Evolutionary conservation across 2,888 invertebrate species (phyloP), one percentile per base, ranked within the genome.

Genomic region (Amphipyra berbera): DNA sequence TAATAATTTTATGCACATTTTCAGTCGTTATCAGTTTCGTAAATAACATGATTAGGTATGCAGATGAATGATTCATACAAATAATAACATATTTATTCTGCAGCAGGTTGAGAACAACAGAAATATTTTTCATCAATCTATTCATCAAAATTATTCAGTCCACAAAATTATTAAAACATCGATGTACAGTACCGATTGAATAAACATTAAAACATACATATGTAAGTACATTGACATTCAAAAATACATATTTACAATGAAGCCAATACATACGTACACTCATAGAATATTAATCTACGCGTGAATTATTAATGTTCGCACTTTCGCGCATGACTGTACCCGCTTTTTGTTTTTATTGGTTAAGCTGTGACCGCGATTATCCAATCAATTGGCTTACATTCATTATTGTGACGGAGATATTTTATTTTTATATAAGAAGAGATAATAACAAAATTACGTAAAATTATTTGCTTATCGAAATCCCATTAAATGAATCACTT

Each of bases 131-230:
- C n/a, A n/a, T 12, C 30, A 30, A 30, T 30, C 30, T 30, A 7
- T 7, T 30, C 6, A 30, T 30, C 7, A 30, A 30, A 30, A 30
- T 30, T 30, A 40, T 54, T 21, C 33, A 44, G 0, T 30, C 5
- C 38, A 27, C 21, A 49, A 41, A 49, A 56, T 65, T 69, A 66
- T 66, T 57, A 47, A 59, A 50, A 57, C 40, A 57, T 9, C 37
- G 0, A 15, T 44, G 2, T n/a, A 10, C 42, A 42, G 35, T 12
- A 12, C 33, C 21, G 27, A 46, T 61, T 61, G 49, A 62, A 70
- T 67, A 67, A 58, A 71, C 54, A 58, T 58, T 33, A 10, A 27
- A 47, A 57, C 35, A 50, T 66, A 52, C 55, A 57, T 69, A 66
- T 47, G 14, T 55, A 61, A 7, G 27, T 38, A 35, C 42, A 59